Conservation (phyloP, 2,113 vertebrate genomes). For the Poecilia latipinna region DNA sequence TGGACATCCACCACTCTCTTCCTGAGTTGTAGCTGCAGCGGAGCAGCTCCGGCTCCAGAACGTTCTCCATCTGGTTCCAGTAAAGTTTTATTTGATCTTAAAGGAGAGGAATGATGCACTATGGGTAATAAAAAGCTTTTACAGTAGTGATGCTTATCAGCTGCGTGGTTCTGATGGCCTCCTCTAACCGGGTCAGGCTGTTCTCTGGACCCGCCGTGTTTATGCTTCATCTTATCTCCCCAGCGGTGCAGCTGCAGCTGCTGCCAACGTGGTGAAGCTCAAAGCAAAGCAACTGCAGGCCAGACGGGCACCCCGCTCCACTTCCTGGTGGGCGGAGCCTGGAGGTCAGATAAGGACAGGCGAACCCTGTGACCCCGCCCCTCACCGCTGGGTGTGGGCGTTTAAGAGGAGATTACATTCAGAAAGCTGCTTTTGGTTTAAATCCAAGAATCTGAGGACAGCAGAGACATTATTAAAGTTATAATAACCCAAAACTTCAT, state of each 20-base stretch:
- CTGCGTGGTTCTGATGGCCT: neutral
- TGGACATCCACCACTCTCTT: too few relatives aligned
- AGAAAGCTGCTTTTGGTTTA: conserved; percentile 67
- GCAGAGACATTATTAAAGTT: neutral
- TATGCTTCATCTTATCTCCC: neutral
- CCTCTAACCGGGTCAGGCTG: neutral
- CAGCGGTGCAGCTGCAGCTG: neutral
- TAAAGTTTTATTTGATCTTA: too few relatives aligned
- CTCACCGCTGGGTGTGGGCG: conserved; percentile 27
- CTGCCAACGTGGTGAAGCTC: conserved; percentile 47
- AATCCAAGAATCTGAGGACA: conserved; percentile 49
- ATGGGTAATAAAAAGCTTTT: neutral
- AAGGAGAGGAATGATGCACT: too few relatives aligned
- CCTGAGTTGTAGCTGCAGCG: neutral
- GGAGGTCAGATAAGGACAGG: conserved; percentile 56
- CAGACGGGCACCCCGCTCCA: conserved; percentile 23
- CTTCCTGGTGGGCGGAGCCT: conserved; percentile 8
- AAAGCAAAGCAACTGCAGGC: conserved; percentile 14
- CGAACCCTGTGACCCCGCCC: conserved; percentile 61
- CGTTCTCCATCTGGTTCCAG: too few relatives aligned
- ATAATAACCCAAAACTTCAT: neutral
- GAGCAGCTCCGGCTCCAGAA: neutral
- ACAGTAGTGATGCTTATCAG: too few relatives aligned
- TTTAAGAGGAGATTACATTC: conserved; percentile 23
- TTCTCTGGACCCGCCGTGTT: conserved; percentile 14